phyloP scores from a whole-genome alignment of 2,888 invertebrate species.

The Meandrusa payeni region DNA sequence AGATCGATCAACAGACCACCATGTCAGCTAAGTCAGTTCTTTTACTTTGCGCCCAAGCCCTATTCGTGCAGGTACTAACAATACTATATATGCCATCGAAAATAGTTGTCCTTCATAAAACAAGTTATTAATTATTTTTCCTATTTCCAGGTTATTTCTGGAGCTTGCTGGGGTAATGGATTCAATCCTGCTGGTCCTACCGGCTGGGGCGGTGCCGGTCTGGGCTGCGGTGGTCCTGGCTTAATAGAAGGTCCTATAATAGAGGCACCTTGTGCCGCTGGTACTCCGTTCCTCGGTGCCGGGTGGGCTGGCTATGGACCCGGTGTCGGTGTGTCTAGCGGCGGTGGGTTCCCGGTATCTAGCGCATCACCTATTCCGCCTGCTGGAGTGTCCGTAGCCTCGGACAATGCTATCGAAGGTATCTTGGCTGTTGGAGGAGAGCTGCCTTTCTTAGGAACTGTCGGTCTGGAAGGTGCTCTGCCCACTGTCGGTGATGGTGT shows the following conservation, averaged over 20 bases:
- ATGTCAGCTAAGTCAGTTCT: constrained; percentile 2
- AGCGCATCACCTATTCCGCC: background rate
- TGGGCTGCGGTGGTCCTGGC: background rate
- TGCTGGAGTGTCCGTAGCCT: background rate
- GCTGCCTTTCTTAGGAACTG: background rate
- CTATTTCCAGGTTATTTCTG: background rate
- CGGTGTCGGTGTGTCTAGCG: background rate
- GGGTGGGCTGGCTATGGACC: background rate
- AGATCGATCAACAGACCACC: background rate
- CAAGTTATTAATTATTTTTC: too few relatives aligned
- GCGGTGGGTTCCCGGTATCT: background rate
- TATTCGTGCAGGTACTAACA: constrained; percentile 1
- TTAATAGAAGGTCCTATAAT: background rate
- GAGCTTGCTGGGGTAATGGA: background rate
- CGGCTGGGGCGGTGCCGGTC: background rate
- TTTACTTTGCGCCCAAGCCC: constrained; percentile 1
- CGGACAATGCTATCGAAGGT: background rate
- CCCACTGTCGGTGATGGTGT: background rate
- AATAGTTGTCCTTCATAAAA: too few relatives aligned
- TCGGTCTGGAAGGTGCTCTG: background rate
- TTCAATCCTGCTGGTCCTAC: background rate
- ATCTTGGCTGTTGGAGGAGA: background rate
- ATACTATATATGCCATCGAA: background rate
- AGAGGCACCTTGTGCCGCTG: too few relatives aligned
- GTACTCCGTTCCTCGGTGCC: too few relatives aligned